These are phyloP conservation scores for Pempheris klunzingeri DNA, from an alignment of 2,797 vertebrate genomes.

Conservation along the genomic window DNA sequence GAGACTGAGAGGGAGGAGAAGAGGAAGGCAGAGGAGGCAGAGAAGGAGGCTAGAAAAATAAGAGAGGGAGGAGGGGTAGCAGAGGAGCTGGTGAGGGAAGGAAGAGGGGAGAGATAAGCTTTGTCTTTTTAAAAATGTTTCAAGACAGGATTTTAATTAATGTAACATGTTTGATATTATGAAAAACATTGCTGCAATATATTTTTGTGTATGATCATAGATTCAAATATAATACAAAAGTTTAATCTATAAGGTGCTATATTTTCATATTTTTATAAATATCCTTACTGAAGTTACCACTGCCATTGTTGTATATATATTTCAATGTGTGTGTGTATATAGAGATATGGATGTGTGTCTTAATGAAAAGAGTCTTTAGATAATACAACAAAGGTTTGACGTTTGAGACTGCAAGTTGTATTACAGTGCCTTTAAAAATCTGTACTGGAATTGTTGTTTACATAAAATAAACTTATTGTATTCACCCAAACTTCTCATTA, in stretches of 20 bases:
- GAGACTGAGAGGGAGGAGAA: conserved; percentile 76
- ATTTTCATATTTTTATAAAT: conserved; percentile 64
- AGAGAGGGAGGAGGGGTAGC: conserved; percentile 74
- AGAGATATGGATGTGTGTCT: conserved; percentile 28
- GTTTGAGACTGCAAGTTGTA: conserved; percentile 34
- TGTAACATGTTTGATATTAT: conserved; percentile 2
- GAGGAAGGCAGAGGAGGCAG: conserved; percentile 71
- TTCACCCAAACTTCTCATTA: conserved; percentile 16
- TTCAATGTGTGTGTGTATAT: conserved; percentile 37
- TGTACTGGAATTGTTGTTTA: conserved; percentile 20
- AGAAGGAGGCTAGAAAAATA: conserved; percentile 81
- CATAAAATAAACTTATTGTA: conserved; percentile 37
- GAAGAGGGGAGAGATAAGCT: conserved; percentile 80
- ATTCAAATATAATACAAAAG: conserved; percentile 21
- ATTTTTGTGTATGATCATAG: conserved; percentile 43
- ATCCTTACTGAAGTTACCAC: conserved; percentile 9
- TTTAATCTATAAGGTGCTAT: conserved; percentile 47
- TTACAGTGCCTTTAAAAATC: conserved; percentile 17
- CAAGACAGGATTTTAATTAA: conserved; percentile 5
- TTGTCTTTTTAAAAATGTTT: conserved; percentile 14
- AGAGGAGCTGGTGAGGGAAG: conserved; percentile 79
- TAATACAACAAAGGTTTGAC: conserved; percentile 22
- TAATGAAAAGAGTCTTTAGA: conserved; percentile 3
- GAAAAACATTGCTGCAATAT: conserved; percentile 15
- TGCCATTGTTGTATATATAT: conserved; percentile 51